These are phyloP conservation scores for Noturus placidus DNA, from an alignment of 2,113 vertebrate genomes.

Conservation along the genomic window DNA sequence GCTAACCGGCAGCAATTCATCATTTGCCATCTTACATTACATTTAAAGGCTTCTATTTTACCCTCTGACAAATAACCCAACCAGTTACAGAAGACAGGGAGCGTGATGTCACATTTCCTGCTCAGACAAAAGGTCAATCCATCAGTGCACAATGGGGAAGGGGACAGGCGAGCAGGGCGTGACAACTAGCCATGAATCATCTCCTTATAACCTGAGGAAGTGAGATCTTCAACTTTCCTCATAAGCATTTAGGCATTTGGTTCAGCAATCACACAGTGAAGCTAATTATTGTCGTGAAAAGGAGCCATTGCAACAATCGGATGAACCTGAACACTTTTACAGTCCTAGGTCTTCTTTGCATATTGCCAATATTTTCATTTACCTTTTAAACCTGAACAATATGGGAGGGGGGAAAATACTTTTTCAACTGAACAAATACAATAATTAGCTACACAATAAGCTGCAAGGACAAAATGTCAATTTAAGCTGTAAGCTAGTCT, in stretches of 20 bases:
- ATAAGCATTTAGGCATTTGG: neutral
- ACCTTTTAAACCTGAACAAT: neutral
- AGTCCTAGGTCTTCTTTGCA: neutral
- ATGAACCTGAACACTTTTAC: neutral
- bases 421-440: neutral
- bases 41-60: conserved; percentile 31
- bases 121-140: conserved; percentile 69
- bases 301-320: neutral
- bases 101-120: conserved; percentile 65
- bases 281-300: neutral
- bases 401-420: neutral
- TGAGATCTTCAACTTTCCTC: conserved; percentile 59
- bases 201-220: conserved; percentile 61
- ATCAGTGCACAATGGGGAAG: conserved; percentile 55
- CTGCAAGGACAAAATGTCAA: neutral
- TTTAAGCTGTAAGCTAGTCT: neutral
- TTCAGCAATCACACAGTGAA: neutral
- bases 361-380: neutral
- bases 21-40: conserved; percentile 28
- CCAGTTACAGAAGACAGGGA: conserved; percentile 34
- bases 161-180: conserved; percentile 61
- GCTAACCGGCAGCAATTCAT: conserved; percentile 40
- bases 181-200: conserved; percentile 67
- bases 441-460: neutral
- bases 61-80: conserved; percentile 42